These are phyloP conservation scores for Drosophila prostipennis DNA, from an alignment of 2,888 invertebrate genomes.

Conservation along the genomic window DNA sequence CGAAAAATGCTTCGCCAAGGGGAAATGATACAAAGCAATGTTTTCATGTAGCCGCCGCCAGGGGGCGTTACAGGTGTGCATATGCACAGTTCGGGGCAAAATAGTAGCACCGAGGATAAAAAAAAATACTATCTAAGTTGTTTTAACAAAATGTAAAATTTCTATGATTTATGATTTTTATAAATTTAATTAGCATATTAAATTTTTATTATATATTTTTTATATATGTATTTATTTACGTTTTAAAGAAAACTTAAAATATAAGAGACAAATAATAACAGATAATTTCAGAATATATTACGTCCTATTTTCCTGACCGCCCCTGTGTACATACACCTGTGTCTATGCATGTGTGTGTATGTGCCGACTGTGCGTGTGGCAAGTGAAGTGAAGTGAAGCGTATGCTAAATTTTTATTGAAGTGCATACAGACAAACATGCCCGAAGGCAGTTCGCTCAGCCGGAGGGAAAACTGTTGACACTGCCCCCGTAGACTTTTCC, in stretches of 20 bases:
- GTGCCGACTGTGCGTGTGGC: conserved; percentile 26
- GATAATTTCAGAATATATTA: not conserved
- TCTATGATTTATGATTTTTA: too few relatives aligned
- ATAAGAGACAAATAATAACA: not conserved
- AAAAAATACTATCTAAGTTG: too few relatives aligned
- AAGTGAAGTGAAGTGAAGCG: conserved; percentile 74
- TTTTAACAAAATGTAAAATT: too few relatives aligned
- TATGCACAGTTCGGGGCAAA: not conserved
- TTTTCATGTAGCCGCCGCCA: conserved; percentile 55
- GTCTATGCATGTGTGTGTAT: not conserved
- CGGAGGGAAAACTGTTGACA: conserved; percentile 48
- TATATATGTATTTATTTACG: too few relatives aligned
- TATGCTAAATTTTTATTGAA: conserved; percentile 76
- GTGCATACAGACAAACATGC: conserved; percentile 71
- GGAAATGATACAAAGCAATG: conserved; percentile 73
- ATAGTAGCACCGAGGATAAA: not conserved
- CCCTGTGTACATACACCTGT: not conserved
- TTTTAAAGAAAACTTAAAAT: not conserved
- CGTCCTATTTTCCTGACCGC: not conserved
- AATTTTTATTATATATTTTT: too few relatives aligned
- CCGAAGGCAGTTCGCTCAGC: conserved; percentile 51
- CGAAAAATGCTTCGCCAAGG: conserved; percentile 58
- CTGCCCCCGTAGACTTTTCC: conserved; percentile 36
- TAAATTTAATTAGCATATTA: too few relatives aligned
- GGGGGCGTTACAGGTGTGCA: conserved; percentile 57